phyloP scores from a whole-genome alignment of 2,888 invertebrate species.

The Caenorhabditis virilis region DNA sequence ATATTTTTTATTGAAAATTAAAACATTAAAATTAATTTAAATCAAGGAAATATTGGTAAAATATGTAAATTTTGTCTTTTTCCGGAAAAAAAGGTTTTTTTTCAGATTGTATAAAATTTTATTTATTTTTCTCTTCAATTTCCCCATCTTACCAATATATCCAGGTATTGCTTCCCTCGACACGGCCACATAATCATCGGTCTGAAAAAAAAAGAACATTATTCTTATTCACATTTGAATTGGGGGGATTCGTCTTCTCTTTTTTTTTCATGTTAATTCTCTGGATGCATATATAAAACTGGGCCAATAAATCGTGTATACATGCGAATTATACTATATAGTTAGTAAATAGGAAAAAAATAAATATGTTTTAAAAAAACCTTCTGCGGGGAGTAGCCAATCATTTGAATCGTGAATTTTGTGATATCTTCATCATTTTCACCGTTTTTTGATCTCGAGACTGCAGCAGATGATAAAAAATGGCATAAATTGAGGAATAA shows the following conservation, averaged over 20 bases:
- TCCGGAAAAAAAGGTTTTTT: background rate
- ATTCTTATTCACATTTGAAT: background rate
- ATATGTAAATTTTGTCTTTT: no score
- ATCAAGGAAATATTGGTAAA: no score
- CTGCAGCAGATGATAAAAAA: background rate
- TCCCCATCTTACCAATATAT: constrained; percentile 58
- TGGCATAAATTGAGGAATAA: no score
- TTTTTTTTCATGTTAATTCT: no score
- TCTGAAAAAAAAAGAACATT: constrained; percentile 36
- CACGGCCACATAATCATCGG: constrained; percentile 66
- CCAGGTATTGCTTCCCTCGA: constrained; percentile 60
- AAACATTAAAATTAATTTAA: constrained; percentile 12
- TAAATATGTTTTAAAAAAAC: constrained; percentile 14
- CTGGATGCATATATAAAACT: no score
- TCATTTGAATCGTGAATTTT: constrained; percentile 61
- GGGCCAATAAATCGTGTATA: no score
- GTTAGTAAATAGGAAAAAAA: background rate
- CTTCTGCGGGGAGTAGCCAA: constrained; percentile 55
- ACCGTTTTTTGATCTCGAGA: background rate
- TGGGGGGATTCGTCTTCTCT: background rate
- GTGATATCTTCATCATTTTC: constrained; percentile 29
- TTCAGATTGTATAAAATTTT: background rate
- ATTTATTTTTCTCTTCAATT: background rate
- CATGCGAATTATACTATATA: no score
- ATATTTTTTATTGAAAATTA: constrained; percentile 3